These are phyloP conservation scores for Peromyscus californicus DNA, from an alignment of 2,113 vertebrate genomes.

Conservation along the genomic window DNA sequence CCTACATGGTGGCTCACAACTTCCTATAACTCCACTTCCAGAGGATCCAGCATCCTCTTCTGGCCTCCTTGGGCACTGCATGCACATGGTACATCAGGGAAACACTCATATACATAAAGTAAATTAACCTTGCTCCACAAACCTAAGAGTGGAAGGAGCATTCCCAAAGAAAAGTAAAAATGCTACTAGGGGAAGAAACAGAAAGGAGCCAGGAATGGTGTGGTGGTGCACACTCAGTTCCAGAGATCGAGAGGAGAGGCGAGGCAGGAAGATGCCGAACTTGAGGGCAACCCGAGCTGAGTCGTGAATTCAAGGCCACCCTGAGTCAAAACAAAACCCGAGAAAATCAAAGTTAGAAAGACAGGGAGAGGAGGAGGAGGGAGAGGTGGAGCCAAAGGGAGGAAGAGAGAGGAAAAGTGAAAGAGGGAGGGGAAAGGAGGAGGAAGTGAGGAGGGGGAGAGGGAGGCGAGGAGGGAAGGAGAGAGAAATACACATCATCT, in stretches of 20 bases:
- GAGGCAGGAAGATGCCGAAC: neutral
- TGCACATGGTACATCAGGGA: fast-evolving
- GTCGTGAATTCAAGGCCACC: neutral
- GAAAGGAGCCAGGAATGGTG: neutral
- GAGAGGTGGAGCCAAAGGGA: neutral
- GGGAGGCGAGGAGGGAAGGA: neutral
- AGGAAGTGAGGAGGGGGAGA: too few species aligned
- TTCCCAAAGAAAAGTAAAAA: neutral
- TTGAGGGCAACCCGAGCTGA: neutral
- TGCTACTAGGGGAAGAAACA: neutral
- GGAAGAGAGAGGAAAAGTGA: neutral
- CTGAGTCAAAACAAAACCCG: neutral
- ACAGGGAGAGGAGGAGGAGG: neutral
- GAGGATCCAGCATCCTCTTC: neutral
- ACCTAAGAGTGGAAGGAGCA: neutral
- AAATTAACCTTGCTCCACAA: neutral
- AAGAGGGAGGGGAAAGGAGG: neutral
- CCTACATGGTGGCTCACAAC: neutral
- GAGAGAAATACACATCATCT: neutral
- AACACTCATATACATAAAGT: neutral
- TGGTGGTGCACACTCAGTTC: neutral
- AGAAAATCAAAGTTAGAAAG: neutral
- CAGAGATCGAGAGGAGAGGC: neutral
- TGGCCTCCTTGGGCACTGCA: neutral
- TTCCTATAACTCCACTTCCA: neutral